Base-by-base conservation (phyloP, 2,113 vertebrate genomes). In the Lophotis ruficrista region DNA sequence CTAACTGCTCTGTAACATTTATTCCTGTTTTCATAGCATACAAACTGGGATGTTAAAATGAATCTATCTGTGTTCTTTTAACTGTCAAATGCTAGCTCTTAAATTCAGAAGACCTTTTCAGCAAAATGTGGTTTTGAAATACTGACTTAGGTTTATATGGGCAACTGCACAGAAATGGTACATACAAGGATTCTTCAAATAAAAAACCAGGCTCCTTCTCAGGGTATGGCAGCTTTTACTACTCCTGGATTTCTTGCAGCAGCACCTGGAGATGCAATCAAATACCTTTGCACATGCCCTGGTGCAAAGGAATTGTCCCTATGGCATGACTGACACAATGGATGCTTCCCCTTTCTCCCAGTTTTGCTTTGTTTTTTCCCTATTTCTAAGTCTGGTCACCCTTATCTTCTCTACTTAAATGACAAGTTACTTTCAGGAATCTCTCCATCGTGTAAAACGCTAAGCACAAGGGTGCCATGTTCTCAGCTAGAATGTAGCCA, bases 381-480 rank as follows among this genome's bases (percentile, higher is more conserved):
- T 35, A 2, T 17, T 71, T 69, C 64, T 56, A 68, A 56, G 24
- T 38, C 58, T 60, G 17, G 18, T 51, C 51, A 50, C 6, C 47
- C 31, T 30, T 33, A 15, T 24, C 20, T 45, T 68, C n/a, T 70
- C 9, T 57, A 33, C 56, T 56, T 68, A 69, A 83, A 56, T 61
- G 30, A 48, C 41, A 47, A 66, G 37, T 61, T 66, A 72, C 15
- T 71, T 82, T 51, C 51, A 80, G 79, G 43, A 35, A 43, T 38
- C n/a, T 92, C 66, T 91, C 79, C 60, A 0, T 3, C n/a, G n/a
- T 10, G 9, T 56, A 30, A 48, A 86, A 69, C 10, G n/a, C 28
- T 38, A n/a, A 58, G 33, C 33, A 27, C 35, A 64, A 19, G 0
- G 11, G 35, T 0, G 0, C 48, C n/a, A 4, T 9, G 30, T 22